Evolutionary conservation across 2,113 vertebrate genomes (phyloP).

Genomic region (Mastomys natalensis): DNA sequence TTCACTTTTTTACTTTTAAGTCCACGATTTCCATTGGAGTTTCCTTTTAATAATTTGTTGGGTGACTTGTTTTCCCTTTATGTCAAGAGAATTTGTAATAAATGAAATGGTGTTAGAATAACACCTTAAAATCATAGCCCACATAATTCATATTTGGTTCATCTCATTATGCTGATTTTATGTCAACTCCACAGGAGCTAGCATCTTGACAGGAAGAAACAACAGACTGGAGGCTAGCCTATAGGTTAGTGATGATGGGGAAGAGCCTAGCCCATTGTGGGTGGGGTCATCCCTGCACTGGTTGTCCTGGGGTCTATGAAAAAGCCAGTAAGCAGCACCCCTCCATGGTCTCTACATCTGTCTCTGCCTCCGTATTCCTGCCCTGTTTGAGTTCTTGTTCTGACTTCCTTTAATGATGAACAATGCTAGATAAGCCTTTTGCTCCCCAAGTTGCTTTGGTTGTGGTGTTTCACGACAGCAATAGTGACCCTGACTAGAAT

Average conservation of each 20-base stretch:
- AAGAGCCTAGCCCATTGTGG: background rate
- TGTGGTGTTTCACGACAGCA: background rate
- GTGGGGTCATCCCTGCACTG: background rate
- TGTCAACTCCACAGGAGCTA: background rate
- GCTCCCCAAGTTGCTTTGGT: background rate
- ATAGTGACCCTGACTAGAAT: background rate
- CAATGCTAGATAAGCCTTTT: background rate
- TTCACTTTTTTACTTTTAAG: background rate
- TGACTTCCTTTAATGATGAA: background rate
- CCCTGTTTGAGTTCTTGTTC: background rate
- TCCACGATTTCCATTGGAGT: background rate
- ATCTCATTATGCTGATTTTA: background rate
- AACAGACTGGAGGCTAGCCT: background rate
- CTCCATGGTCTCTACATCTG: background rate
- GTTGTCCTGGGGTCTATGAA: background rate
- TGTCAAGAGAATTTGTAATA: background rate
- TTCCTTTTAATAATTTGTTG: background rate
- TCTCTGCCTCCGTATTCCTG: background rate
- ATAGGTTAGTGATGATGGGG: background rate
- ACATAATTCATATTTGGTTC: background rate
- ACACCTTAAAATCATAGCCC: background rate
- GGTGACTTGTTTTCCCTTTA: background rate
- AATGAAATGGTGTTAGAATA: background rate
- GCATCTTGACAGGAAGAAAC: background rate
- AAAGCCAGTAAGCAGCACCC: background rate